Base-by-base conservation (phyloP, 2,797 vertebrate species). In the Megaceryle alcyon region DNA sequence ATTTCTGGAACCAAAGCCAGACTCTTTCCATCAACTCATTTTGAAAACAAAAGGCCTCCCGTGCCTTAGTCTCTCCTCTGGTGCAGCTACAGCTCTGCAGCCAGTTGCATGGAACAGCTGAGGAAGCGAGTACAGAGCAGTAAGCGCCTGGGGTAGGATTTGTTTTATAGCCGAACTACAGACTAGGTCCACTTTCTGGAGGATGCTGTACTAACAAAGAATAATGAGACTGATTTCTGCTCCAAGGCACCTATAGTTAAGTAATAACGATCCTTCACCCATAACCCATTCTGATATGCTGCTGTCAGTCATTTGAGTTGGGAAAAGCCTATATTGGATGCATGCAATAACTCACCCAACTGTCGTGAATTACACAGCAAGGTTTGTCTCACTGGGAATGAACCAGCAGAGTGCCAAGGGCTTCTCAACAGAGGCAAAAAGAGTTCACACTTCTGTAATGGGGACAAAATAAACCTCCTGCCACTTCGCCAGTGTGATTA, bases 11-110 rank as follows among this genome's bases (percentile, higher is more conserved):
- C 26, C 39, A 63, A 72, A 54, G 37, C 9, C 86, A 51, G 53
- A 8, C 31, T 48, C 39, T 25, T 81, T 44, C 39, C 48, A 46
- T 14, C 0, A 0, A 7, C 20, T 39, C 1, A 0, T 21, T 60
- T 60, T 48, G 53, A n/a, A 25, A 77, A 59, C 0, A 0, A 37
- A 61, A 49, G n/a, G 4, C 35, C 20, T 56, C 7, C 78, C 63
- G 22, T 60, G 66, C 69, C 65, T 68, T 51, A 84, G 60, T 43
- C 31, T 79, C 61, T 76, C 15, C 39, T 10, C 65, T 35, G 69
- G 20, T 54, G 77, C 69, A 16, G 25, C 3, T 22, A 37, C 7
- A 92, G 75, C 37, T 37, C 46, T 31, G 31, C 6, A 90, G 79
- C 51, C 48, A 7, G 7, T 15, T 43, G 64, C 71, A 22, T 3